phyloP scores from a whole-genome alignment of 2,888 invertebrate species.

The Steinernema carpocapsae region DNA sequence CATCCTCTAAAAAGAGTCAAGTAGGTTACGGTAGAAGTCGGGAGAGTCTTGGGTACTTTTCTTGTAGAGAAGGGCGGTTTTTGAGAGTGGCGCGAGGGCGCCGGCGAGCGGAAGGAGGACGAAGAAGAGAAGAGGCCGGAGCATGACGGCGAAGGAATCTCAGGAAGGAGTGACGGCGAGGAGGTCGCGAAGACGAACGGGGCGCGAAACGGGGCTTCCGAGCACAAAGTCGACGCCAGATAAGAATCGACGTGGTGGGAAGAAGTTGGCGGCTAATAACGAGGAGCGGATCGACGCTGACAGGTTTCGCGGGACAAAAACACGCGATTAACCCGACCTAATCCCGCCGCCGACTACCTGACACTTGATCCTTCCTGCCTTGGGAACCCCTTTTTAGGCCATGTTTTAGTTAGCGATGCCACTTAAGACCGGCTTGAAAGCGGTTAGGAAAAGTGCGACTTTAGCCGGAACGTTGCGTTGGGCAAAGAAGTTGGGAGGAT shows the following conservation, averaged over 20 bases:
- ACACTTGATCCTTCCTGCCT: slow-evolving; percentile 24
- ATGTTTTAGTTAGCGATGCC: background rate
- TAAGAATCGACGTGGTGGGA: slow-evolving; percentile 21
- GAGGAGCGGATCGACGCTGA: slow-evolving; percentile 12
- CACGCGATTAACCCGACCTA: slow-evolving; percentile 13
- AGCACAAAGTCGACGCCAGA: background rate
- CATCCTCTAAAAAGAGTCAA: slow-evolving; percentile 23
- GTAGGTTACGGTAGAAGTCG: slow-evolving; percentile 1
- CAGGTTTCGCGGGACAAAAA: slow-evolving; percentile 34
- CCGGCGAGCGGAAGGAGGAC: slow-evolving; percentile 9
- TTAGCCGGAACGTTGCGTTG: background rate
- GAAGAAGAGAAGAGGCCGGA: background rate
- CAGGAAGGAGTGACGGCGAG: background rate
- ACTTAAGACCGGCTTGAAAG: background rate
- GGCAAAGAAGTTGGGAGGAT: background rate
- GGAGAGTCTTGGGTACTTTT: slow-evolving; percentile 8
- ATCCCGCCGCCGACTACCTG: slow-evolving; percentile 14
- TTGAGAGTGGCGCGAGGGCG: slow-evolving; percentile 31
- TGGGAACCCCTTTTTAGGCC: slow-evolving; percentile 20
- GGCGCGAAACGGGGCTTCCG: slow-evolving; percentile 8
- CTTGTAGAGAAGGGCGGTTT: slow-evolving; percentile 21
- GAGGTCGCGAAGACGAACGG: background rate
- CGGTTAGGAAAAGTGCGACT: background rate
- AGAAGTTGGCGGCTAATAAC: slow-evolving; percentile 20
- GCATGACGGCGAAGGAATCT: background rate